These are phyloP conservation scores for Palythoa heliodiscus DNA, from an alignment of 92 coral and sea anemone genomes.

Conservation along the genomic window DNA sequence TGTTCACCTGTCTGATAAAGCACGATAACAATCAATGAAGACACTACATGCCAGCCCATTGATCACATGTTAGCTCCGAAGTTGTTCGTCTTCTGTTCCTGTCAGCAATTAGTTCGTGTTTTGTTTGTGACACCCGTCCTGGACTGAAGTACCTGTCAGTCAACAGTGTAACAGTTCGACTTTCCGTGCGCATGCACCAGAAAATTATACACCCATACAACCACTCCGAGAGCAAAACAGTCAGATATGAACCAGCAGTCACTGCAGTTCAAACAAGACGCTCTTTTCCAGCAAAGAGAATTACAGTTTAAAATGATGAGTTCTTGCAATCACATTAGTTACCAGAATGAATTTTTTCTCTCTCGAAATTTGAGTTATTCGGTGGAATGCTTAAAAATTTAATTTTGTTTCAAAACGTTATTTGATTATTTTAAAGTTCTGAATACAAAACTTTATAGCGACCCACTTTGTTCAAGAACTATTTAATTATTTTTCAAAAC, in stretches of 20 bases:
- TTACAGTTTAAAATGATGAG: too few species aligned
- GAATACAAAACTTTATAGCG: too few species aligned
- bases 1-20: slow-evolving; percentile 29
- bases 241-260: not conserved
- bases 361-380: too few species aligned
- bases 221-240: too few species aligned
- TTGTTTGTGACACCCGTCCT: not conserved
- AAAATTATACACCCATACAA: too few species aligned
- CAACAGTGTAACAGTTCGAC: not conserved
- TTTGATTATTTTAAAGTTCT: too few species aligned
- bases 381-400: too few species aligned
- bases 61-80: slow-evolving; percentile 30
- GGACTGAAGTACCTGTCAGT: not conserved
- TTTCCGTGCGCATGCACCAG: not conserved
- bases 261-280: not conserved
- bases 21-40: not conserved
- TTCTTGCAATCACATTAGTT: too few species aligned
- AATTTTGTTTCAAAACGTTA: too few species aligned
- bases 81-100: not conserved
- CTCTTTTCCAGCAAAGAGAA: not conserved
- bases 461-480: too few species aligned
- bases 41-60: slow-evolving; percentile 38
- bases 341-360: too few species aligned
- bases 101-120: not conserved
- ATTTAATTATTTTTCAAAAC: too few species aligned